Percentiles rank a stretch among this genome's conserved stretches.
These are phyloP conservation scores for Anguilla pacifica DNA, from an alignment of 2,797 vertebrate species.

Conservation along the genomic window DNA sequence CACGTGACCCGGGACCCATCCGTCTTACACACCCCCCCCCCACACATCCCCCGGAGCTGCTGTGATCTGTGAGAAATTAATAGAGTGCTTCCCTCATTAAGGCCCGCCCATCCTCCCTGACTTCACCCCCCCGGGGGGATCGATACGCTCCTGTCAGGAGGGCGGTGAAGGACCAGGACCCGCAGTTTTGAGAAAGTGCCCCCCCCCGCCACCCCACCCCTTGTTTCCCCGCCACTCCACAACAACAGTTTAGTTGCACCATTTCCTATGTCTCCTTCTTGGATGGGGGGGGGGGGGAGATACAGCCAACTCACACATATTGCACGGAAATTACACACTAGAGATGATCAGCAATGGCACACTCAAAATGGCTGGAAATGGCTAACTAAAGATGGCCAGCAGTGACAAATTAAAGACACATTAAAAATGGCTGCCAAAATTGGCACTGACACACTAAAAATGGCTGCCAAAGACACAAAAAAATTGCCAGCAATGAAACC, in stretches of 20 bases:
- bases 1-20: not conserved
- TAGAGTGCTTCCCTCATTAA: slow-evolving; percentile 24
- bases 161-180: not conserved
- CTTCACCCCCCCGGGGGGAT: not conserved
- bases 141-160: not conserved
- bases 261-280: not conserved
- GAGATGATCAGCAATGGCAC: no score
- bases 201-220: not conserved
- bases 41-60: not conserved
- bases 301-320: no score
- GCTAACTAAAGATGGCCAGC: no score
- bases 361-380: no score
- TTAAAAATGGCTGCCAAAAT: not conserved
- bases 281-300: not conserved
- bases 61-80: not conserved
- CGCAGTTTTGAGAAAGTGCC: not conserved
- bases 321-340: no score
- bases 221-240: not conserved
- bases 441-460: not conserved
- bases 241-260: not conserved
- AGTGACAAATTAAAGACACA: not conserved
- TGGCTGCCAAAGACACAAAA: not conserved
- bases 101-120: slow-evolving; percentile 8
- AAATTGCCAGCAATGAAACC: not conserved
- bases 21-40: not conserved